These are phyloP conservation scores for Odobenus rosmarus DNA, from an alignment of 2,113 vertebrate genomes.

Conservation along the genomic window DNA sequence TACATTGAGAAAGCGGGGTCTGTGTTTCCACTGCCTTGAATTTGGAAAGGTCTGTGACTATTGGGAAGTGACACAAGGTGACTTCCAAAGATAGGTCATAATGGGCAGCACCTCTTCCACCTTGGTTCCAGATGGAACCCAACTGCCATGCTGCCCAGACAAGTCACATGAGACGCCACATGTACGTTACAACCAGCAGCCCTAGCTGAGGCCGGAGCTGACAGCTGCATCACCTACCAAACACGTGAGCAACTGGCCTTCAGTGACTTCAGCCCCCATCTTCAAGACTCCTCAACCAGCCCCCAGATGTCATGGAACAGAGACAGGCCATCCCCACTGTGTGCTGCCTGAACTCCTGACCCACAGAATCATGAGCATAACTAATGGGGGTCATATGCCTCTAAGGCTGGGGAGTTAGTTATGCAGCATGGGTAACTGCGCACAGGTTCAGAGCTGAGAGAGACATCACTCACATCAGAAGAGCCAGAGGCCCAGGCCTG, in stretches of 20 bases:
- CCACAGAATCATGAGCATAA: neutral
- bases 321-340: neutral
- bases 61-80: neutral
- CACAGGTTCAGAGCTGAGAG: neutral
- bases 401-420: neutral
- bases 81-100: neutral
- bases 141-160: accelerated
- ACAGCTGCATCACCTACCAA: neutral
- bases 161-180: accelerated
- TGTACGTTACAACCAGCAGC: neutral
- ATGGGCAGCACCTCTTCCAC: neutral
- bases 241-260: too few relatives aligned
- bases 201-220: too few relatives aligned
- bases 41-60: neutral
- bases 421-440: neutral
- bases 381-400: too few relatives aligned
- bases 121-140: neutral
- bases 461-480: neutral
- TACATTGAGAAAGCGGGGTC: neutral
- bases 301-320: neutral
- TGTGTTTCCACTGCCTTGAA: neutral
- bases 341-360: neutral
- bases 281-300: neutral
- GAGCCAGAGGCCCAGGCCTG: neutral
- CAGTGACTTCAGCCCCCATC: neutral